Evolutionary conservation across 2,797 vertebrate genomes (phyloP).

Genomic region (Chelonia mydas): DNA sequence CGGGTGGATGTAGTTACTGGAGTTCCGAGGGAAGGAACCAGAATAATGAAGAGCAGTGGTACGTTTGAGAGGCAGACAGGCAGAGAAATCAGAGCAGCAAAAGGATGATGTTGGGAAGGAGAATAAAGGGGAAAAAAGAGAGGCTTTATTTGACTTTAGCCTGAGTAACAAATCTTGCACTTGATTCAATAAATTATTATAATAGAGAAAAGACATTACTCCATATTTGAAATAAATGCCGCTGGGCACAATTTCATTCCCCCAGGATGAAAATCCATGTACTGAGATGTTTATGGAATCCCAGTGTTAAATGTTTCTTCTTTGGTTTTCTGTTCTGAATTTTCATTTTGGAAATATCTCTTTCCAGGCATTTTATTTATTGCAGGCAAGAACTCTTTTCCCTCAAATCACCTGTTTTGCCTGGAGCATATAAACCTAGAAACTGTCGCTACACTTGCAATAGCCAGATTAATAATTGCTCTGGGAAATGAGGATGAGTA

Average conservation of each 20-base stretch:
- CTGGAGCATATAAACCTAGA: constrained; percentile 43
- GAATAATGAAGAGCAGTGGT: accelerated
- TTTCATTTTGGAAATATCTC: constrained; percentile 31
- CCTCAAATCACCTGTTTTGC: constrained; percentile 27
- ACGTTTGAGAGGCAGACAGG: neutral
- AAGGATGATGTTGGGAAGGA: neutral
- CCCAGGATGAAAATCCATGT: neutral
- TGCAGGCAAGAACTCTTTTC: constrained; percentile 29
- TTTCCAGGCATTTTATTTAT: constrained; percentile 13
- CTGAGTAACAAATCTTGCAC: neutral
- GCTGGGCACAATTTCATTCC: neutral
- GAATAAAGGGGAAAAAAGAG: neutral
- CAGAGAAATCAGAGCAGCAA: neutral
- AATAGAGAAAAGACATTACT: neutral
- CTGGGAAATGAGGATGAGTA: constrained; percentile 59
- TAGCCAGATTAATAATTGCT: constrained; percentile 59
- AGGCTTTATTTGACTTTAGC: neutral
- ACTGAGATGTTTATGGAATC: neutral
- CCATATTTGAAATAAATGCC: neutral
- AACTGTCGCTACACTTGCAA: constrained; percentile 69
- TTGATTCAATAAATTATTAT: neutral
- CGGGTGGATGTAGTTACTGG: neutral
- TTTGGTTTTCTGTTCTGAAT: neutral
- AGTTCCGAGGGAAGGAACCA: neutral
- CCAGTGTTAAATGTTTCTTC: constrained; percentile 2